Percentiles rank a stretch among this genome's conserved stretches.
Evolutionary conservation across 2,888 invertebrate species (phyloP).

Genomic region (Nineta flava): DNA sequence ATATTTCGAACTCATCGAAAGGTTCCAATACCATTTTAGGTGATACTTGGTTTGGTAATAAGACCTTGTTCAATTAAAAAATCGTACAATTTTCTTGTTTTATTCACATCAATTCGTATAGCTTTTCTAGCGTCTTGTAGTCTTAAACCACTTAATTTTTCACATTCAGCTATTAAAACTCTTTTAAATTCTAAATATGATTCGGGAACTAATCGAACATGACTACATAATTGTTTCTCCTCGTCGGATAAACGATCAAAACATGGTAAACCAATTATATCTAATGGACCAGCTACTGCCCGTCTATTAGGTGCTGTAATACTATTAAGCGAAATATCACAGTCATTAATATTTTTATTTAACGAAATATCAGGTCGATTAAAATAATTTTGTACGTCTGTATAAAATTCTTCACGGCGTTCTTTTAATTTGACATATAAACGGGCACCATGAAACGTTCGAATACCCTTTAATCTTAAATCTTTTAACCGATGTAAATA

Average conservation of each 20-base stretch:
- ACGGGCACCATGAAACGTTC: conserved; percentile 40
- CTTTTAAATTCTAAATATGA: conserved; percentile 66
- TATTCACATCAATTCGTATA: conserved; percentile 87
- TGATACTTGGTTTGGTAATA: conserved; percentile 30
- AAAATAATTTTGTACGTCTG: conserved; percentile 28
- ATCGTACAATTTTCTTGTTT: conserved; percentile 76
- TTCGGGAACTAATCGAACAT: conserved; percentile 55
- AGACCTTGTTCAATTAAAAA: conserved; percentile 56
- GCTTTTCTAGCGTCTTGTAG: conserved; percentile 68
- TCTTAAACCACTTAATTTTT: conserved; percentile 58
- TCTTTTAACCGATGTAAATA: conserved; percentile 40
- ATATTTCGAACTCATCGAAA: too few species aligned
- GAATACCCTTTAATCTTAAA: conserved; percentile 55
- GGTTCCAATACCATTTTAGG: neutral
- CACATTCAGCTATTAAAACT: conserved; percentile 56
- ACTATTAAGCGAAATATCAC: neutral
- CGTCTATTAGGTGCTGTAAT: conserved; percentile 20
- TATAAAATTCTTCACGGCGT: conserved; percentile 37
- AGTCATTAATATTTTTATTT: conserved; percentile 17
- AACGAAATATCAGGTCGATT: conserved; percentile 14
- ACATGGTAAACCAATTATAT: conserved; percentile 59
- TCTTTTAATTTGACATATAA: conserved; percentile 49
- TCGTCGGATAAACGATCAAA: conserved; percentile 52
- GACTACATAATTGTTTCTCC: conserved; percentile 65
- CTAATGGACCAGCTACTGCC: conserved; percentile 36